Evolutionary conservation across 2,113 vertebrate species (phyloP).

Genomic region (Pheucticus melanocephalus): DNA sequence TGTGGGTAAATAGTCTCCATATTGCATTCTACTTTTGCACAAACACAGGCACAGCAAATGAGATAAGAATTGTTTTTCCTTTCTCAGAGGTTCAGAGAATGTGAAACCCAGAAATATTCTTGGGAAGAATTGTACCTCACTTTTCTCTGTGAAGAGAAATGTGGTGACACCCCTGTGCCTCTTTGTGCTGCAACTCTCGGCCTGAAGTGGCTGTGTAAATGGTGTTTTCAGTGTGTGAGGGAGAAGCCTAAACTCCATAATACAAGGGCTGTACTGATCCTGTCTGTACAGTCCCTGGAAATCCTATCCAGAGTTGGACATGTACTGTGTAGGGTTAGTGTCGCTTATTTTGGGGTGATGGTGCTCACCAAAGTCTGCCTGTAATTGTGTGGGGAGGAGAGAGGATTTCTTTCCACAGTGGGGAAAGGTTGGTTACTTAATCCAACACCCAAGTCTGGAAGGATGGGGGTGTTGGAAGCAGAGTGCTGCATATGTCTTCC

Average conservation of each 20-base stretch:
- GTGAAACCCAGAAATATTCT: no score
- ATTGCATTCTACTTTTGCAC: no score
- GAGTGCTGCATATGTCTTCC: fast-evolving
- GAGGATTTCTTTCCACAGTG: neutral
- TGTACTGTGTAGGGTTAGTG: neutral
- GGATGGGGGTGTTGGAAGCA: neutral
- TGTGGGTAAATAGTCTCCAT: no score
- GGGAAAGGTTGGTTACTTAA: neutral
- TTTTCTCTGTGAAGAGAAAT: no score
- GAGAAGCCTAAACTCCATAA: neutral
- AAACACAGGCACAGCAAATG: no score
- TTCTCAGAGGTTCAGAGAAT: no score
- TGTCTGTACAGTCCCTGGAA: neutral
- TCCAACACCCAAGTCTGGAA: neutral
- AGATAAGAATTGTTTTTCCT: no score
- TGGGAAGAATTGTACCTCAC: no score
- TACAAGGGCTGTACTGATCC: no score
- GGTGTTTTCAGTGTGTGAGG: neutral
- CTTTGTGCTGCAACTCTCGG: fast-evolving
- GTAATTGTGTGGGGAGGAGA: neutral
- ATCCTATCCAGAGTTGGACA: fast-evolving
- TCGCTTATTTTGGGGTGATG: neutral
- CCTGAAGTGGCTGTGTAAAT: neutral
- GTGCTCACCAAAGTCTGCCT: neutral
- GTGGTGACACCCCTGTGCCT: neutral